Conservation (phyloP, 2,113 vertebrate species). For the Calidris pygmaea region DNA sequence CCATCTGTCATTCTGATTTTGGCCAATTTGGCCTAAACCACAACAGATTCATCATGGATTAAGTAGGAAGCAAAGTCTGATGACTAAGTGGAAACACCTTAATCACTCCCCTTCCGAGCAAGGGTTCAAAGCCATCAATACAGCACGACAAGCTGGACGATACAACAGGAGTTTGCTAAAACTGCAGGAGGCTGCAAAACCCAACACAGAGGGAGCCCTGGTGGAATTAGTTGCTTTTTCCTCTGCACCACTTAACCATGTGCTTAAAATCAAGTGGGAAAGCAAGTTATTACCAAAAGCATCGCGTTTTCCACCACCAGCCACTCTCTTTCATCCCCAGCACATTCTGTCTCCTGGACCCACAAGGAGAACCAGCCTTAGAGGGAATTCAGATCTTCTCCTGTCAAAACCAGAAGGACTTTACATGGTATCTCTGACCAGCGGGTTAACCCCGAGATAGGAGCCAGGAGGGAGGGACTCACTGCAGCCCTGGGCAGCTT, state of each 20-base stretch:
- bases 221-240: not conserved
- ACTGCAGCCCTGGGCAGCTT: not conserved
- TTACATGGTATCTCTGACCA: not conserved
- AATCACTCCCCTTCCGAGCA: not conserved
- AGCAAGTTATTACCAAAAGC: not conserved
- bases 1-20: too few species aligned
- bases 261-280: not conserved
- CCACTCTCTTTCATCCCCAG: not conserved
- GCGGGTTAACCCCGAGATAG: not conserved
- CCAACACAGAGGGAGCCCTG: not conserved
- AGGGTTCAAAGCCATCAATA: constrained; percentile 12
- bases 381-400: not conserved
- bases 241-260: not conserved
- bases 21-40: too few species aligned
- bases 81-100: not conserved
- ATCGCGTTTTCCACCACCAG: fast-evolving
- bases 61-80: constrained; percentile 2
- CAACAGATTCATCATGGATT: not conserved
- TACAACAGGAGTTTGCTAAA: not conserved
- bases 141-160: not conserved
- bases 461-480: not conserved
- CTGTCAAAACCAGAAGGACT: not conserved
- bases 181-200: not conserved
- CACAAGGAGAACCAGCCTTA: not conserved
- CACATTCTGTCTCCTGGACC: not conserved